Evolutionary conservation across 2,797 vertebrate genomes (phyloP).

Genomic region (Novumbra hubbsi): DNA sequence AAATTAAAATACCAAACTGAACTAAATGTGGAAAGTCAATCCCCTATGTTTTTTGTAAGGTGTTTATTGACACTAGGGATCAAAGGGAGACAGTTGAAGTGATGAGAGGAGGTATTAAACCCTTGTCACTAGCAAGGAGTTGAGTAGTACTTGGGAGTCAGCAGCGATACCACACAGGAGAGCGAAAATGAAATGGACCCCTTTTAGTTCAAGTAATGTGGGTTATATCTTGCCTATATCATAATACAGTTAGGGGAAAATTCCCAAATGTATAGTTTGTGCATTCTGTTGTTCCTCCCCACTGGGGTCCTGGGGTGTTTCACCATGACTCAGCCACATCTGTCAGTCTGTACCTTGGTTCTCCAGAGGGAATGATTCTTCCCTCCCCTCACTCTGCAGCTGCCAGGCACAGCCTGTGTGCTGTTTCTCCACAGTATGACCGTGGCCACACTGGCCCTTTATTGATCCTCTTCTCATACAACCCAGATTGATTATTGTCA

Average conservation of each 20-base stretch:
- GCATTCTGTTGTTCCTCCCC: constrained; percentile 21
- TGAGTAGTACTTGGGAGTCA: too few relatives aligned
- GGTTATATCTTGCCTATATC: not conserved
- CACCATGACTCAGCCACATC: constrained; percentile 8
- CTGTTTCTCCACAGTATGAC: not conserved
- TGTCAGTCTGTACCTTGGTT: not conserved
- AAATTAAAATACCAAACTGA: too few relatives aligned
- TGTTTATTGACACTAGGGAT: too few relatives aligned
- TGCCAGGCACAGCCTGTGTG: not conserved
- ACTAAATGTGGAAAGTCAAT: too few relatives aligned
- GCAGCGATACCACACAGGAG: too few relatives aligned
- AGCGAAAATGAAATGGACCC: too few relatives aligned
- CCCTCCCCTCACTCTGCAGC: not conserved
- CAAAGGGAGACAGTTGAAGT: too few relatives aligned
- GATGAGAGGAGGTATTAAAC: too few relatives aligned
- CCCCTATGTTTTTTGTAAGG: too few relatives aligned
- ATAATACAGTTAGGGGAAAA: not conserved
- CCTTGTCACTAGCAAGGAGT: too few relatives aligned
- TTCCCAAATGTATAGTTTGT: not conserved
- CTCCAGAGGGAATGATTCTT: not conserved
- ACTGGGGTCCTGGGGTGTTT: constrained; percentile 25
- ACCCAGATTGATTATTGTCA: constrained; percentile 18
- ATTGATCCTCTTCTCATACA: constrained; percentile 9
- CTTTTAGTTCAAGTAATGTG: too few relatives aligned
- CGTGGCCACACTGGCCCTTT: not conserved